These are phyloP conservation scores for Perognathus longimembris DNA, from an alignment of 2,113 vertebrate species.

Conservation along the genomic window DNA sequence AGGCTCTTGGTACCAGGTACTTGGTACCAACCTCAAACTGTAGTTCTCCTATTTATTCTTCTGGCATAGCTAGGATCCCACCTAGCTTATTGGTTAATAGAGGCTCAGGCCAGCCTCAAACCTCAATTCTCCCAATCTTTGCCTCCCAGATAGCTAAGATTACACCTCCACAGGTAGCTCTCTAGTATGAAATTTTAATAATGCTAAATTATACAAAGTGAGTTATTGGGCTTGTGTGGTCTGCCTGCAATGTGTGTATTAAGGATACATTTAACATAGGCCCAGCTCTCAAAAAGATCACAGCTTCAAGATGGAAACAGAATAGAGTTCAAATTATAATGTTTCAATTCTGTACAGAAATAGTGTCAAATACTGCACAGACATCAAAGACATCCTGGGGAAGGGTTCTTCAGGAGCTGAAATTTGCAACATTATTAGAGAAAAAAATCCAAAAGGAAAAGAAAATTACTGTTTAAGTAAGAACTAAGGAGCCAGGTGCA, in stretches of 20 bases:
- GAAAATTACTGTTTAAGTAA: slow-evolving; percentile 6
- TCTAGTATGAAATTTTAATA: neutral
- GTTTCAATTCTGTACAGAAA: neutral
- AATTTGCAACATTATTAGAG: slow-evolving; percentile 1
- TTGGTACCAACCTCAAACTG: too few species aligned
- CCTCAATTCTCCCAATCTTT: too few species aligned
- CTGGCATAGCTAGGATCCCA: too few species aligned
- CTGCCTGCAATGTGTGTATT: neutral
- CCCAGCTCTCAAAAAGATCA: neutral
- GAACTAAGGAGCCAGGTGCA: neutral
- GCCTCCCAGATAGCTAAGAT: too few species aligned
- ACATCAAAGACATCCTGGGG: neutral
- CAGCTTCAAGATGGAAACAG: neutral
- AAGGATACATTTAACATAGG: neutral
- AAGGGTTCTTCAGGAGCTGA: neutral
- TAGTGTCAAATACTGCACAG: neutral
- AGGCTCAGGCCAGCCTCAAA: too few species aligned
- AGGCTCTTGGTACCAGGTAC: too few species aligned
- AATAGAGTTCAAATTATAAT: neutral
- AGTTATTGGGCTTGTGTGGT: neutral
- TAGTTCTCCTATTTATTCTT: too few species aligned
- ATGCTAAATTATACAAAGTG: neutral
- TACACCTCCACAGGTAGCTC: too few species aligned
- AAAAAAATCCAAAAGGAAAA: slow-evolving; percentile 43
- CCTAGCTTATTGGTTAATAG: too few species aligned